These are phyloP conservation scores for Ormyrus pomaceus DNA, from an alignment of 2,888 invertebrate genomes.

Conservation along the genomic window DNA sequence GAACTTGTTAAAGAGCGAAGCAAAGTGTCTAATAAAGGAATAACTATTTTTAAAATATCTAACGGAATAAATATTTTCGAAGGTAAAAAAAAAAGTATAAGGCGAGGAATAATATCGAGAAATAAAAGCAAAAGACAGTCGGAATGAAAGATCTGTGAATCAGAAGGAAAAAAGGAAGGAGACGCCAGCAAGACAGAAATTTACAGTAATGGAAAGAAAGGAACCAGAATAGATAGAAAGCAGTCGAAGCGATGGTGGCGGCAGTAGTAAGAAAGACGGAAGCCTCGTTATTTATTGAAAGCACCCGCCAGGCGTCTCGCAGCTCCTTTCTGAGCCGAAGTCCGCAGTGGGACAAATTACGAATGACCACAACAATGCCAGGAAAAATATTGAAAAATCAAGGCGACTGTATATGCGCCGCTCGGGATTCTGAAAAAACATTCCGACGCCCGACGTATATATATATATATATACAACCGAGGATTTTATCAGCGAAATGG, in stretches of 20 bases:
- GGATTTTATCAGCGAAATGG: constrained; percentile 44
- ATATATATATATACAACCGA: not conserved
- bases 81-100: constrained; percentile 1
- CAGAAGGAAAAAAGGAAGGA: constrained; percentile 9
- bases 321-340: constrained; percentile 15
- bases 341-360: constrained; percentile 40
- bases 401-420: constrained; percentile 7
- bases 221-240: constrained; percentile 36
- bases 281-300: constrained; percentile 54
- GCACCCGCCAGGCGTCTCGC: constrained; percentile 26
- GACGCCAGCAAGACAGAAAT: constrained; percentile 43
- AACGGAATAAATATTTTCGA: not conserved
- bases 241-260: constrained; percentile 1
- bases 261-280: not conserved
- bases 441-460: not conserved
- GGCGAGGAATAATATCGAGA: not conserved
- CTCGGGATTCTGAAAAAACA: not conserved
- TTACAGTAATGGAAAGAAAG: constrained; percentile 52
- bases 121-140: constrained; percentile 3
- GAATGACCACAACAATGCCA: constrained; percentile 38
- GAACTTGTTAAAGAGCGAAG: no score
- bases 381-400: constrained; percentile 48
- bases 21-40: no score
- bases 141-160: constrained; percentile 8
- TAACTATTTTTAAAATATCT: not conserved